Conservation (phyloP, 2,797 vertebrate species). For the Synaphobranchus kaupii region DNA sequence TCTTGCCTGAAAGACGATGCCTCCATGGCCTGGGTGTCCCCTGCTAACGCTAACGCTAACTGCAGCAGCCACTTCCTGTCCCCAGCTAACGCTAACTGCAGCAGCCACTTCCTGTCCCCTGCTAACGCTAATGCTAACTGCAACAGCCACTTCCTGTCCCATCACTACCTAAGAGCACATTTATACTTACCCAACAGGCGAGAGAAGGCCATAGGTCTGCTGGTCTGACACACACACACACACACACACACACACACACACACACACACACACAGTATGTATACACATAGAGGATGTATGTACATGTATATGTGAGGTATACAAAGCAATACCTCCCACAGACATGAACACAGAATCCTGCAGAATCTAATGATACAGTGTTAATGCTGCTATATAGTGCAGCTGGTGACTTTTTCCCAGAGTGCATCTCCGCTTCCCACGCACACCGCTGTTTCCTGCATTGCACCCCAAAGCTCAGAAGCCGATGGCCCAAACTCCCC, state of each 20-base stretch:
- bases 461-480: not conserved
- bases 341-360: not conserved
- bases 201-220: too few relatives aligned
- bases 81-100: too few relatives aligned
- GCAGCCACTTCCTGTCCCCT: too few relatives aligned
- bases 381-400: not conserved
- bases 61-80: too few relatives aligned
- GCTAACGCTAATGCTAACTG: too few relatives aligned
- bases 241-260: not conserved
- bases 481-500: not conserved
- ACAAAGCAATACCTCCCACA: not conserved
- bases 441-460: not conserved
- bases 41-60: too few relatives aligned
- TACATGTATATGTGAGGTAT: not conserved
- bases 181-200: too few relatives aligned
- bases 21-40: too few relatives aligned
- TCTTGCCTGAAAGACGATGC: not conserved
- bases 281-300: too few relatives aligned
- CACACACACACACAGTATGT: not conserved
- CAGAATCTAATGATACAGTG: not conserved
- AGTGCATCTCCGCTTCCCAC: not conserved
- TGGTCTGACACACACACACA: not conserved
- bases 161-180: too few relatives aligned
- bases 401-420: not conserved
- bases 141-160: too few relatives aligned